Conservation (phyloP, 2,113 vertebrate genomes). For the Vidua macroura region DNA sequence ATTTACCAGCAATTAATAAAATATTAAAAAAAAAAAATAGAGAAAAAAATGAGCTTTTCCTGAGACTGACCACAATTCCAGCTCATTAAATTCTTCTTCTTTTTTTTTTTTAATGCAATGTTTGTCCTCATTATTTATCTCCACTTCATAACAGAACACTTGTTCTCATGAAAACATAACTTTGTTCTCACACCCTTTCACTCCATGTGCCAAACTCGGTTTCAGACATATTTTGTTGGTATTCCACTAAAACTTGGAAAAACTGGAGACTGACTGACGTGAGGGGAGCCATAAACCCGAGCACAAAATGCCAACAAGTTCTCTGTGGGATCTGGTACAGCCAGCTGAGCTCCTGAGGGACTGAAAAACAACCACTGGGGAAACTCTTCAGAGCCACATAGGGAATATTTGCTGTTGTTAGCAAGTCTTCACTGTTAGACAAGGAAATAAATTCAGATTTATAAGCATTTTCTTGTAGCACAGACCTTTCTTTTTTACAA, state of each 20-base stretch:
- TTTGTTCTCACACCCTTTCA: conserved; percentile 43
- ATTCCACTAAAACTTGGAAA: not conserved
- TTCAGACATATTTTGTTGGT: conserved; percentile 12
- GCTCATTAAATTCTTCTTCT: conserved; percentile 8
- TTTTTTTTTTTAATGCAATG: not conserved
- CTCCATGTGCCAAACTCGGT: not conserved
- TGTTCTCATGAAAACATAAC: conserved; percentile 53
- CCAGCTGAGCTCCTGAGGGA: not conserved
- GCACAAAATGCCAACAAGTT: not conserved
- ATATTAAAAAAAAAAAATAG: not conserved
- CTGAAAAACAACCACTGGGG: not conserved
- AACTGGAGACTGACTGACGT: not conserved
- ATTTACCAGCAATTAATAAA: not conserved
- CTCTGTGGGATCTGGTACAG: not conserved
- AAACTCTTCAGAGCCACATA: not conserved
- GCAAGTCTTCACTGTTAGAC: not conserved
- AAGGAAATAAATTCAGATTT: not conserved
- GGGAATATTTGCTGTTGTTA: not conserved
- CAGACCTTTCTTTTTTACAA: not conserved
- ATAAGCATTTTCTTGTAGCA: not conserved
- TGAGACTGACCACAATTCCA: not conserved
- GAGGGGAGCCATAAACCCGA: not conserved
- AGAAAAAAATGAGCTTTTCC: not conserved
- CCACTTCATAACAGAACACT: conserved; percentile 43
- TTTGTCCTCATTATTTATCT: conserved; percentile 58